Conservation (phyloP, 2,888 invertebrate species). For the Antheraea assamensis region DNA sequence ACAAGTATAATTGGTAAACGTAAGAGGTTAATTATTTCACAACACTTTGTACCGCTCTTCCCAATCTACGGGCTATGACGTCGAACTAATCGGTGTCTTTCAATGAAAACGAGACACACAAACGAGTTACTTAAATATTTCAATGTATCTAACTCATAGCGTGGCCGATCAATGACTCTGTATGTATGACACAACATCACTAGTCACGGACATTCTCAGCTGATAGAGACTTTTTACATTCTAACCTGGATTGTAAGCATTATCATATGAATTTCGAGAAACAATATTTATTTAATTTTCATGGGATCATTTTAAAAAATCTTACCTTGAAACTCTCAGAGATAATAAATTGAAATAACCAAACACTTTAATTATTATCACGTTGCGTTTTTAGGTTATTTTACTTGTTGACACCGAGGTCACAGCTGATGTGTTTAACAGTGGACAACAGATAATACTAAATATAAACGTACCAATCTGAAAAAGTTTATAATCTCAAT, state of each 20-base stretch:
- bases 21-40: not conserved
- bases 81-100: conserved; percentile 21
- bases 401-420: conserved; percentile 20
- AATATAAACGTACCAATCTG: conserved; percentile 16
- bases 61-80: conserved; percentile 15
- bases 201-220: not conserved
- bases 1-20: not conserved
- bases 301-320: conserved; percentile 27
- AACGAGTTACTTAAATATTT: conserved; percentile 20
- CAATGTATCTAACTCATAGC: not conserved
- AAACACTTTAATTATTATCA: conserved; percentile 4
- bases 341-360: not conserved
- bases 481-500: not conserved
- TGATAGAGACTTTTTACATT: conserved; percentile 9
- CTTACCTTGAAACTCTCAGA: conserved; percentile 32
- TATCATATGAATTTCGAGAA: not conserved
- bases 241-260: conserved; percentile 3
- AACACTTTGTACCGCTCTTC: not conserved
- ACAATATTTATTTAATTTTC: not conserved
- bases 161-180: conserved; percentile 35
- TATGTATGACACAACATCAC: conserved; percentile 4
- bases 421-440: conserved; percentile 19
- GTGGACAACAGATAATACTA: conserved; percentile 26
- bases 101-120: conserved; percentile 23
- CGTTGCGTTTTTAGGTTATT: conserved; percentile 22